Conservation (phyloP, 2,113 vertebrate species). For the Taurulus bubalis region DNA sequence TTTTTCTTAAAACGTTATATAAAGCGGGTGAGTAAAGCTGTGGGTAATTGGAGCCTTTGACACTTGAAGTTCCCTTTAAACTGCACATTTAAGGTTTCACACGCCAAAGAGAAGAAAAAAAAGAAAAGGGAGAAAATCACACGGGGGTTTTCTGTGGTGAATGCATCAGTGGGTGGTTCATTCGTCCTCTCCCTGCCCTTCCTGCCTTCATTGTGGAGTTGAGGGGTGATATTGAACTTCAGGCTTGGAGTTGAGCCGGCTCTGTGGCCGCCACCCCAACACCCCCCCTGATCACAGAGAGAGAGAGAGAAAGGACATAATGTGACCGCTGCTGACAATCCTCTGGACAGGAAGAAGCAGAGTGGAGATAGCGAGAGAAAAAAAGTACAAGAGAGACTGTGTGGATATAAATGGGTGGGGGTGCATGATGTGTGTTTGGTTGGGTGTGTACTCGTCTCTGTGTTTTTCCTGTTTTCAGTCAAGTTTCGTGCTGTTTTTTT, state of each 20-base stretch:
- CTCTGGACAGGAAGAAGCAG: constrained; percentile 73
- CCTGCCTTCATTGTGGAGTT: constrained; percentile 78
- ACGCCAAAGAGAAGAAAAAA: background rate
- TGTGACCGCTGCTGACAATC: constrained; percentile 72
- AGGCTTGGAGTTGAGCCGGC: constrained; percentile 77
- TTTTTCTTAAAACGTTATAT: background rate
- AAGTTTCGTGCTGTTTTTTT: constrained; percentile 31
- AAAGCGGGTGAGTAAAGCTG: background rate
- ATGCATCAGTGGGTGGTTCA: constrained; percentile 78
- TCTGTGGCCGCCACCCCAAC: constrained; percentile 49
- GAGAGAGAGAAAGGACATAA: constrained; percentile 58
- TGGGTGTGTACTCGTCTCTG: constrained; percentile 69
- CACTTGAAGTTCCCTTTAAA: constrained; percentile 42
- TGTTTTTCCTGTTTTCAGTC: constrained; percentile 74
- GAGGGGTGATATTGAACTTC: constrained; percentile 75
- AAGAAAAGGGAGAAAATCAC: constrained; percentile 28
- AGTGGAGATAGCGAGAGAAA: constrained; percentile 49
- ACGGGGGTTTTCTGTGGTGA: constrained; percentile 61
- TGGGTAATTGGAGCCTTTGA: constrained; percentile 1
- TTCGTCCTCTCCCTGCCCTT: constrained; percentile 80
- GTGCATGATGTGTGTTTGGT: constrained; percentile 32
- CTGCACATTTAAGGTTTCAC: constrained; percentile 51
- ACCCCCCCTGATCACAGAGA: constrained; percentile 66
- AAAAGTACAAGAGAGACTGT: constrained; percentile 23
- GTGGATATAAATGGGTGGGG: constrained; percentile 54